Evolutionary conservation across 2,113 vertebrate genomes (phyloP).

Genomic region (Saccopteryx leptura): DNA sequence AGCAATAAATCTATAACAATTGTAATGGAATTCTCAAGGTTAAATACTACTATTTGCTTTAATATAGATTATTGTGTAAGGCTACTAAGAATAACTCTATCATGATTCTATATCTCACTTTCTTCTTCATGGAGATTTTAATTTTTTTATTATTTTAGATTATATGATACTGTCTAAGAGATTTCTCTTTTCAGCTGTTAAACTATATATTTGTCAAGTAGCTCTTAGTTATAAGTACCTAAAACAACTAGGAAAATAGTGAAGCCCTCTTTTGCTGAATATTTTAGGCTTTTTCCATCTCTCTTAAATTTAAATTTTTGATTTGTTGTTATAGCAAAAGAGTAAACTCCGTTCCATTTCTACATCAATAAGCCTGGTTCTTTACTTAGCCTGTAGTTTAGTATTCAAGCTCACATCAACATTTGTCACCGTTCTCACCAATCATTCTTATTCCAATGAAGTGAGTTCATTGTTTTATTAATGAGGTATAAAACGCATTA

Average conservation of each 20-base stretch:
- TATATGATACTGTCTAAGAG: background rate
- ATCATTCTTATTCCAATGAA: constrained; percentile 79
- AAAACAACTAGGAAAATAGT: constrained; percentile 26
- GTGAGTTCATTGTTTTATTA: constrained; percentile 67
- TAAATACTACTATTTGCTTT: background rate
- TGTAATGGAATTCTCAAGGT: background rate
- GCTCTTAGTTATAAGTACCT: background rate
- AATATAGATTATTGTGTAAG: background rate
- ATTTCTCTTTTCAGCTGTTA: background rate
- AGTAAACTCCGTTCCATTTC: constrained; percentile 79
- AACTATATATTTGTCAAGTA: background rate
- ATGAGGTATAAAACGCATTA: constrained; percentile 73
- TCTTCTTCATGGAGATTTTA: background rate
- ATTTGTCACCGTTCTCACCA: constrained; percentile 73
- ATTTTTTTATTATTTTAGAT: background rate
- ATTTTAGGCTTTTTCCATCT: constrained; percentile 78
- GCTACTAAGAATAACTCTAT: background rate
- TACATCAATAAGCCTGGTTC: constrained; percentile 55
- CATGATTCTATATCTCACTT: background rate
- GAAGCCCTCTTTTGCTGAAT: background rate
- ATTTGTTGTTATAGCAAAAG: constrained; percentile 82
- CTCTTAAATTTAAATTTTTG: constrained; percentile 81
- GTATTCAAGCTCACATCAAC: constrained; percentile 76
- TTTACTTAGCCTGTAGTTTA: constrained; percentile 82
- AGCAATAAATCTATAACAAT: background rate